phyloP scores from a whole-genome alignment of 2,113 vertebrate genomes.

The Ceyx margarethae region DNA sequence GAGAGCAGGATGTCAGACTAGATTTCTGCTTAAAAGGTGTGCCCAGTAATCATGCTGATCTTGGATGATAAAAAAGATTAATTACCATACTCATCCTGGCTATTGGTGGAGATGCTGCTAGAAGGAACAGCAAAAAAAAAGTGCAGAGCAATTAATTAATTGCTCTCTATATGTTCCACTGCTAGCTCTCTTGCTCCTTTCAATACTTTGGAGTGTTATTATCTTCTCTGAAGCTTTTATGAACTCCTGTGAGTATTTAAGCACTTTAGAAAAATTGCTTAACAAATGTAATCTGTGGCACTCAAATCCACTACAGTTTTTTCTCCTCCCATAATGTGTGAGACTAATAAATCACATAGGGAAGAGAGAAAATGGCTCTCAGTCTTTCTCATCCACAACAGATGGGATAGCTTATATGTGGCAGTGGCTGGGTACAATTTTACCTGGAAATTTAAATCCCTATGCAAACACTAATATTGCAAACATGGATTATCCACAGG shows the following conservation, averaged over 20 bases:
- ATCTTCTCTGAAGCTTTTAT: constrained; percentile 7
- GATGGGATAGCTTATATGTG: neutral
- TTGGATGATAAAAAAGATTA: constrained; percentile 25
- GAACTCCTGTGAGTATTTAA: neutral
- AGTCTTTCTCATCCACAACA: neutral
- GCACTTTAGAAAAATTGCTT: neutral
- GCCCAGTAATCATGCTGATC: neutral
- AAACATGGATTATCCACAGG: neutral
- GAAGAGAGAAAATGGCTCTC: neutral
- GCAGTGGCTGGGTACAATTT: neutral
- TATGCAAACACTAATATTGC: neutral
- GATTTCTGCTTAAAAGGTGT: neutral
- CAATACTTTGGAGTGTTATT: neutral
- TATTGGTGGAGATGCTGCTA: neutral
- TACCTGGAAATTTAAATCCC: neutral
- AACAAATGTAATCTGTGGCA: neutral
- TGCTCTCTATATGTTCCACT: neutral
- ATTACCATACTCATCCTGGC: constrained; percentile 1
- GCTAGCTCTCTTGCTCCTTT: neutral
- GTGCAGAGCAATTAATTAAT: constrained; percentile 9
- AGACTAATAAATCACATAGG: neutral
- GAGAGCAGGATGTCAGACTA: constrained; percentile 13
- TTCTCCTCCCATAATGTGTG: neutral
- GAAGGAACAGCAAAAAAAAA: neutral
- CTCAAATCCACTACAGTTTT: neutral